These are phyloP conservation scores for Aplocera efformata DNA, from an alignment of 2,888 invertebrate genomes.

Conservation along the genomic window DNA sequence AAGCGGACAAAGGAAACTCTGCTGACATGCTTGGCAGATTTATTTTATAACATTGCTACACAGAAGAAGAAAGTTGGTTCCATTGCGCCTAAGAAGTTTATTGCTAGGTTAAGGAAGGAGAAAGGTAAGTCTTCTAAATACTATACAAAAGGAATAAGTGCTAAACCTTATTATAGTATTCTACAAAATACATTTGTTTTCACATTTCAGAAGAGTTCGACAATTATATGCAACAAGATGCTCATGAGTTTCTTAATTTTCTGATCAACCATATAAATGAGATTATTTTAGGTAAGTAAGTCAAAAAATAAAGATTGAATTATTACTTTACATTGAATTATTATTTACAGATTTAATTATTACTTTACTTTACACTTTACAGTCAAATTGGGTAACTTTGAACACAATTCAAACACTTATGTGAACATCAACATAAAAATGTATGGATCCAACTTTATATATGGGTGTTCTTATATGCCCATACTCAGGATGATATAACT, in stretches of 20 bases:
- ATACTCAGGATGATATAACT: too few relatives aligned
- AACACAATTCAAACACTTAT: too few relatives aligned
- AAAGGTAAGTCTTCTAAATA: conserved; percentile 84
- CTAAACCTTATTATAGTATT: too few relatives aligned
- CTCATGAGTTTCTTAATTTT: conserved; percentile 99
- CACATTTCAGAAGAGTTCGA: conserved; percentile 95
- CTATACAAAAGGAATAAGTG: not conserved
- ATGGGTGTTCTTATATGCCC: too few relatives aligned
- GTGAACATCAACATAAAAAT: too few relatives aligned
- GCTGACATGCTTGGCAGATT: conserved; percentile 97
- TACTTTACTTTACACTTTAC: too few relatives aligned
- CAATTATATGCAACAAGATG: conserved; percentile 99
- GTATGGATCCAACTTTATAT: too few relatives aligned
- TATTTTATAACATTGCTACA: conserved; percentile 99
- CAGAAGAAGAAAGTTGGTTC: conserved; percentile 99
- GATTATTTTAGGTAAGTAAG: conserved; percentile 93
- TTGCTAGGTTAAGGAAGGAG: conserved; percentile 97
- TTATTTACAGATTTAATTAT: too few relatives aligned
- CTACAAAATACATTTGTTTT: too few relatives aligned
- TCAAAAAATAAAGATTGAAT: too few relatives aligned
- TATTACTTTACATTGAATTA: too few relatives aligned
- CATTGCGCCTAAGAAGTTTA: conserved; percentile 99
- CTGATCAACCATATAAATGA: conserved; percentile 99
- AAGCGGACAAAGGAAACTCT: conserved; percentile 98
- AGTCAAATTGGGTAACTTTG: too few relatives aligned